These are phyloP conservation scores for Tinamus major DNA, from an alignment of 2,797 vertebrate species.

Conservation along the genomic window DNA sequence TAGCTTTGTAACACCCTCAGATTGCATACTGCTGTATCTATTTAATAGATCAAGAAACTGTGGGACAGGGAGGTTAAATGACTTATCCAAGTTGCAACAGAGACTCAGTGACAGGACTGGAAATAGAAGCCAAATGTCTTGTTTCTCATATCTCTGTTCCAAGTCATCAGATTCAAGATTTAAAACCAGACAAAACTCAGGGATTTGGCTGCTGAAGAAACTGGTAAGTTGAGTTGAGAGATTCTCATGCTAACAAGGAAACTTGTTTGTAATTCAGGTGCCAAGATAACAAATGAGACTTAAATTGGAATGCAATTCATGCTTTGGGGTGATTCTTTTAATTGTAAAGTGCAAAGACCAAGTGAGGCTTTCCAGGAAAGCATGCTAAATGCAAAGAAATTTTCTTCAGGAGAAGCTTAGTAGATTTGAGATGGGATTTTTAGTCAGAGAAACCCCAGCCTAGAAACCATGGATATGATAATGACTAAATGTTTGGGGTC, in stretches of 20 bases:
- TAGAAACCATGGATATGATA: background rate
- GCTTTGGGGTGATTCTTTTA: constrained; percentile 46
- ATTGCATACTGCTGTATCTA: background rate
- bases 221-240: background rate
- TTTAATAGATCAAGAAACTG: constrained; percentile 37
- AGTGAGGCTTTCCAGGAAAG: background rate
- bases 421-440: constrained; percentile 31
- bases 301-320: constrained; percentile 6
- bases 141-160: background rate
- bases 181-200: constrained; percentile 20
- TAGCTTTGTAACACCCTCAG: background rate
- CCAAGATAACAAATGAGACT: constrained; percentile 44
- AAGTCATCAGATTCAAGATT: background rate
- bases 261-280: constrained; percentile 26
- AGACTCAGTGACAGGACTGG: background rate
- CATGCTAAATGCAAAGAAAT: background rate
- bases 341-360: constrained; percentile 6
- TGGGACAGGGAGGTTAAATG: background rate
- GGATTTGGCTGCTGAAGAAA: constrained; percentile 10
- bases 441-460: background rate
- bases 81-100: background rate
- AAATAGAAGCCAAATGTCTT: constrained; percentile 45
- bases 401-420: constrained; percentile 20
- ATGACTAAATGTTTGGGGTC: background rate
- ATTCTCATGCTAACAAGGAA: constrained; percentile 1